Percentiles rank a stretch among this genome's conserved stretches.
Conservation (phyloP, 1,140 invertebrate genomes). For the Solen grandis region DNA sequence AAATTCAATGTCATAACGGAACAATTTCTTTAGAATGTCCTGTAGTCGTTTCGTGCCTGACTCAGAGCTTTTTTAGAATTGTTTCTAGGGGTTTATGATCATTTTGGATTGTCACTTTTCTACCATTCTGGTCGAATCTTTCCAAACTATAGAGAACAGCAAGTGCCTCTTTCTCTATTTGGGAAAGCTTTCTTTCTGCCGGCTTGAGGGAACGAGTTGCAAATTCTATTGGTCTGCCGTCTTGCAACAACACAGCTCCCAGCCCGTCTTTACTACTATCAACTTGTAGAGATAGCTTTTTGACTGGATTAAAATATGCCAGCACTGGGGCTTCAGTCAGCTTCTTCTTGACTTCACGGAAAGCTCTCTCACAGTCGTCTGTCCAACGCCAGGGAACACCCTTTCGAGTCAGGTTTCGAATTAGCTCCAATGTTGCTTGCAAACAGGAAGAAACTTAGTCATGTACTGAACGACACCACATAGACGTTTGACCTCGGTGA, state of each 20-base stretch:
- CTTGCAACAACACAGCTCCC: slow-evolving; percentile 80
- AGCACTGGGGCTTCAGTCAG: slow-evolving; percentile 59
- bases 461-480: slow-evolving; percentile 62
- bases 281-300: slow-evolving; percentile 57
- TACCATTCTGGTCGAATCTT: slow-evolving; percentile 62
- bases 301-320: slow-evolving; percentile 58
- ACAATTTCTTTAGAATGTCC: slow-evolving; percentile 9
- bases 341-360: slow-evolving; percentile 55
- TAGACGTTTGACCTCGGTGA: background rate
- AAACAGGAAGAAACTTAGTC: slow-evolving; percentile 60
- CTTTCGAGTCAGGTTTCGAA: slow-evolving; percentile 65
- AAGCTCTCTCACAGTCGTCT: slow-evolving; percentile 76
- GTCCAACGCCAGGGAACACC: slow-evolving; percentile 59
- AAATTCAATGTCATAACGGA: slow-evolving; percentile 15
- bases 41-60: slow-evolving; percentile 41
- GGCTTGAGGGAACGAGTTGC: slow-evolving; percentile 79
- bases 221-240: slow-evolving; percentile 80
- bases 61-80: slow-evolving; percentile 77
- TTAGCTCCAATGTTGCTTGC: slow-evolving; percentile 47
- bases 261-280: slow-evolving; percentile 71
- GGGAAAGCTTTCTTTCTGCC: slow-evolving; percentile 80
- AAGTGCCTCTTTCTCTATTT: slow-evolving; percentile 81
- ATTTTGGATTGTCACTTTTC: slow-evolving; percentile 70
- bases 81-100: slow-evolving; percentile 76
- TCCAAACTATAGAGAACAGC: slow-evolving; percentile 80